Evolutionary conservation across 2,888 invertebrate genomes (phyloP).

Genomic region (Spialia ferax): DNA sequence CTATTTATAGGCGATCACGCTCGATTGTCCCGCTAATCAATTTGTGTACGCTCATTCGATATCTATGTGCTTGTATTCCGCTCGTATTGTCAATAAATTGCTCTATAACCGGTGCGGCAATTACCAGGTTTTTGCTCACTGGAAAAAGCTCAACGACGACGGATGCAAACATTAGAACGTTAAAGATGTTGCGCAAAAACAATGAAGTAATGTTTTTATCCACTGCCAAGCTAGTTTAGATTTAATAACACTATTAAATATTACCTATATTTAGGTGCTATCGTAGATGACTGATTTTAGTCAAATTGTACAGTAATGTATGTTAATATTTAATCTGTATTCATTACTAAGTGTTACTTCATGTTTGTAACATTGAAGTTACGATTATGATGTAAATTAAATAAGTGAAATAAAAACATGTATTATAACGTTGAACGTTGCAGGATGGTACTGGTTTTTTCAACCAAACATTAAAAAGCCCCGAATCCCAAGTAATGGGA

Average conservation of each 20-base stretch:
- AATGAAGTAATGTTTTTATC: slow-evolving; percentile 18
- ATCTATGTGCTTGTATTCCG: slow-evolving; percentile 18
- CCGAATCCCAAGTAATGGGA: slow-evolving; percentile 1
- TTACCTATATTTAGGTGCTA: no score
- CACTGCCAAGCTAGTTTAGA: not conserved
- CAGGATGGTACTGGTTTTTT: no score
- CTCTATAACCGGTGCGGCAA: slow-evolving; percentile 19
- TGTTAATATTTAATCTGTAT: no score
- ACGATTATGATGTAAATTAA: no score
- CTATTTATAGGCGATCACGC: slow-evolving; percentile 18
- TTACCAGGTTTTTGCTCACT: slow-evolving; percentile 18
- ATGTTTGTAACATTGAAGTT: no score
- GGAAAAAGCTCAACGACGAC: slow-evolving; percentile 13
- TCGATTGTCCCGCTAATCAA: slow-evolving; percentile 33
- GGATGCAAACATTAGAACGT: slow-evolving; percentile 6
- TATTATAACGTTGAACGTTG: no score
- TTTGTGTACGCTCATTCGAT: slow-evolving; percentile 24
- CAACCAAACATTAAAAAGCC: no score
- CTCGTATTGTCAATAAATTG: slow-evolving; percentile 5
- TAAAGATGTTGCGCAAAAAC: slow-evolving; percentile 19
- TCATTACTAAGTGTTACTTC: no score
- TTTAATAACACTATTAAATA: no score
- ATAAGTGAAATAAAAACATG: no score
- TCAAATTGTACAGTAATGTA: not conserved
- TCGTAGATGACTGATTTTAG: not conserved